Conservation (phyloP, 2,888 invertebrate genomes). For the Nomada ferruginata region DNA sequence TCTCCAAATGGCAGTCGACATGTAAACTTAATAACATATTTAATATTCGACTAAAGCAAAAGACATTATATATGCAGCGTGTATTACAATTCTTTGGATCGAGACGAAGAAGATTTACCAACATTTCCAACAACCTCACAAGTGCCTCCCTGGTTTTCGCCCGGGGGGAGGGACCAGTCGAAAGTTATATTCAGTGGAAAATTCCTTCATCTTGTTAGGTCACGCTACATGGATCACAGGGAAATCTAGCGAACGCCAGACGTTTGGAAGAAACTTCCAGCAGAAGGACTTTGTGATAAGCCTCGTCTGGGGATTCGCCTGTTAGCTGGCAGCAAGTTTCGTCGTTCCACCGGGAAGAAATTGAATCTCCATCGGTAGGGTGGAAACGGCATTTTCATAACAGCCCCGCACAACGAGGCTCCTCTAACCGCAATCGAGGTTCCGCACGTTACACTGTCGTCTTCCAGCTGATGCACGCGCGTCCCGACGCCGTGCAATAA, state of each 20-base stretch:
- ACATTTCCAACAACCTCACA: too few species aligned
- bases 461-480: conserved; percentile 26
- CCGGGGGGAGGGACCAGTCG: too few species aligned
- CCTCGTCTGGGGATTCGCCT: conserved; percentile 7
- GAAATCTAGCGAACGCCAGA: background rate
- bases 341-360: conserved; percentile 5
- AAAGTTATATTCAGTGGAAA: background rate
- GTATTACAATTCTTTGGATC: too few species aligned
- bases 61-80: too few species aligned
- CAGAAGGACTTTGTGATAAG: background rate
- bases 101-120: too few species aligned
- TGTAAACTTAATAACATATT: too few species aligned
- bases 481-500: conserved; percentile 15
- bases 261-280: background rate
- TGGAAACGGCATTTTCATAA: conserved; percentile 5
- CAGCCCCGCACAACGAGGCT: background rate
- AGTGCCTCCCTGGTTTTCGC: too few species aligned
- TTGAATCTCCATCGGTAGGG: conserved; percentile 11
- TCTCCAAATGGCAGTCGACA: too few species aligned
- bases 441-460: conserved; percentile 7
- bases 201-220: background rate
- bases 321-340: background rate
- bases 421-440: conserved; percentile 25
- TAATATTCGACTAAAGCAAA: too few species aligned
- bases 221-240: conserved; percentile 8